Base-by-base conservation (phyloP, 2,113 vertebrate genomes). In the Amphiprion ocellaris region DNA sequence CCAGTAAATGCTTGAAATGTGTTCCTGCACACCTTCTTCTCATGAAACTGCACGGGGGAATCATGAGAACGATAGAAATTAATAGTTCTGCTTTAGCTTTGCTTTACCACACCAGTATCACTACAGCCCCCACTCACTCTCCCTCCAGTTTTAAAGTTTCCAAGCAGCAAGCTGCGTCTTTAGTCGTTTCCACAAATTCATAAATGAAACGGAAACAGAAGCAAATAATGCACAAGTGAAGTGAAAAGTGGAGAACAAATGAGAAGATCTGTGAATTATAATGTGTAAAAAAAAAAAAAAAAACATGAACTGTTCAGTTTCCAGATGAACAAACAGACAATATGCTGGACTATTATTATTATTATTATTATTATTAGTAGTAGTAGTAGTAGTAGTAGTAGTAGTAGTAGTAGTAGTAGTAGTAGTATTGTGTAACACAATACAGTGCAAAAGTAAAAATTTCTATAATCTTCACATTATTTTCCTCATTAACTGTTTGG, bases 1-100 rank as follows among this genome's bases (percentile, higher is more conserved):
- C 82, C 82, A 81, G 91, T 87, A 94, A 94, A 94, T 88, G 87
- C 87, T 89, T 89, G 80, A 94, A 94, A 94, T 93, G 85, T 91
- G 94, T 94, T 94, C 91, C 84, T 81, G 81, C 83, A 79, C 92
- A 92, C 87, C 85, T 89, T 84, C 84, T 62, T 70, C 77, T 81
- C 74, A 54, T 78, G 79, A 91, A 90, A 71, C 80, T 70, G 86
- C 87, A 82, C 84, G 61, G 64, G 81, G 90, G 87, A 89, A 77
- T 87, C 69, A 58, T 58, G 75, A 84, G 83, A 92, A 90, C 74
- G 77, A 89, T 68, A 83, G 80, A 90, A 90, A 92, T 88, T 80
- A 89, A 93, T 83, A 89, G 83, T 84, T 87, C 68, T 84, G 80
- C 81, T 89, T 92, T 83, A 86, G 74, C 84, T 81, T 81, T 77